These are phyloP conservation scores for Sicus ferrugineus DNA, from an alignment of 2,888 invertebrate species.

Conservation along the genomic window DNA sequence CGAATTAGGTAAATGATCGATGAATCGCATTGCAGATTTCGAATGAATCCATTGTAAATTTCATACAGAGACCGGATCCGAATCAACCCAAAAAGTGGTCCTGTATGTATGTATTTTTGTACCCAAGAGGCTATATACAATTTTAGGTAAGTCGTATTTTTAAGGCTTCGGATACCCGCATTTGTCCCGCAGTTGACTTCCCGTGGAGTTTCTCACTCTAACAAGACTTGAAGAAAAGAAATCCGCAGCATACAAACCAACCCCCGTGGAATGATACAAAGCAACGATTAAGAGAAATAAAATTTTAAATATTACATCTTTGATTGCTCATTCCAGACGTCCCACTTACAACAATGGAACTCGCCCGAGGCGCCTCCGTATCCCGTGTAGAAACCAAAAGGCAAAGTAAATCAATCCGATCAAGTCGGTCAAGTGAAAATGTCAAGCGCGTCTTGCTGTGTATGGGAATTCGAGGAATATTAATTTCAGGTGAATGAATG, in stretches of 20 bases:
- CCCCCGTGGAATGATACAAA: slow-evolving; percentile 11
- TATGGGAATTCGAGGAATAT: slow-evolving; percentile 28
- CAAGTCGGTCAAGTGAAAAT: slow-evolving; percentile 33
- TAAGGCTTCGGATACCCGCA: neutral
- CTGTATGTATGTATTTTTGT: too few species aligned
- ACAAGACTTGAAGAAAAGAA: neutral
- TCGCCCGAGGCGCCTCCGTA: slow-evolving; percentile 4
- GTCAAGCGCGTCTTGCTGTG: slow-evolving; percentile 30
- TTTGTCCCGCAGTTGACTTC: neutral
- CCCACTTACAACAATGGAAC: slow-evolving; percentile 1
- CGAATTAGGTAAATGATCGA: too few species aligned
- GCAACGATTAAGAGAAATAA: slow-evolving; percentile 6
- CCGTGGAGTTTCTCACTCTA: neutral
- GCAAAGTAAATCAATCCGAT: slow-evolving; percentile 20
- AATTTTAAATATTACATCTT: slow-evolving; percentile 12
- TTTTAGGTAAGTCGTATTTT: neutral
- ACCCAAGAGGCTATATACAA: too few species aligned
- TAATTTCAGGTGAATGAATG: slow-evolving; percentile 33
- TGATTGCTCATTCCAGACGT: slow-evolving; percentile 18
- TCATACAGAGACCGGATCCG: too few species aligned
- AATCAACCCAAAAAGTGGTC: too few species aligned
- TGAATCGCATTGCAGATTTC: too few species aligned
- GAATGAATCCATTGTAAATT: too few species aligned
- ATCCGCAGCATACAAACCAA: neutral
- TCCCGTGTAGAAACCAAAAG: slow-evolving; percentile 22